Evolutionary conservation across 2,888 invertebrate species (phyloP), one percentile per base, ranked within the genome.

Genomic region (Nemotelus pantherinus): DNA sequence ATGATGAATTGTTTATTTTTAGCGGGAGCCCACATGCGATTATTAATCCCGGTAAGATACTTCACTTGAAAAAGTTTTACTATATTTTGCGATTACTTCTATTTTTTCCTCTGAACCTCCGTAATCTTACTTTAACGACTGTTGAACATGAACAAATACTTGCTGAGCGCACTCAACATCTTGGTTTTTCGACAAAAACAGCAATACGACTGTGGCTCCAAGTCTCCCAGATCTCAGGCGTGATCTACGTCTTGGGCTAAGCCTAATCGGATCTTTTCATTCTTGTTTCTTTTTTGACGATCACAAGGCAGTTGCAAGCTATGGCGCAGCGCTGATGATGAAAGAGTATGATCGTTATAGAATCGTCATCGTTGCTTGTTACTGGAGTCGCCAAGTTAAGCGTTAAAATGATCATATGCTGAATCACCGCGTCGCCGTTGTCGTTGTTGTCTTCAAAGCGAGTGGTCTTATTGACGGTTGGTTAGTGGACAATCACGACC

Each of bases 261-360:
- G 70, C 70, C 55, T 70, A 55, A 70, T 70, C 70, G 70, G 55
- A 47, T 65, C 65, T 65, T 65, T 65, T 65, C 44, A n/a, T 65
- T 44, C 65, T 65, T 65, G 44, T 41, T 65, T 47, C 67, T 67
- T 48, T 67, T 63, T 39, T 48, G 55, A 55, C 53, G 48, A 25
- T 67, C 50, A 50, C 67, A 47, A 67, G 63, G 10, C 65, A 53
- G 10, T 68, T 25, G 55, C 70, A 43, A 70, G 55, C 55, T 70
- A 70, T 70, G 70, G 70, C 60, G 2, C 25, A 25, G 25, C n/a
- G 74, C 39, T 55, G 60, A 45, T 60, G 74, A 74, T 60, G 74
- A 74, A 74, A 74, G 74, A 72, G 72, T 43, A 70, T 55, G 70
- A 41, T 70, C 55, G 70, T 70, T 53, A 70, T 70, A 70, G 70